Conservation (phyloP, 1,140 invertebrate genomes). For the Papilio polyxenes region DNA sequence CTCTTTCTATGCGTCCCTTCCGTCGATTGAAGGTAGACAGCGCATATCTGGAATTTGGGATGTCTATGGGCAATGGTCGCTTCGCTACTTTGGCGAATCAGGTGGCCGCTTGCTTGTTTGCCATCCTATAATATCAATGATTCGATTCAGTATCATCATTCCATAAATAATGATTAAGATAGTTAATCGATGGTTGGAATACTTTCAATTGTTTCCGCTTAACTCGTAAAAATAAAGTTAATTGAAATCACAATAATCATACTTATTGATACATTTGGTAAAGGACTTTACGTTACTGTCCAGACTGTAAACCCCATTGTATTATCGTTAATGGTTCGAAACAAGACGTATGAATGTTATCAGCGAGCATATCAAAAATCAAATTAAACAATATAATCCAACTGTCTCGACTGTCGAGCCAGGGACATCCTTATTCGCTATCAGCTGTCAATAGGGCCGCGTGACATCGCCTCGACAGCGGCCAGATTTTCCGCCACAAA, state of each 20-base stretch:
- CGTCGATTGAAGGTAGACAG: too few relatives aligned
- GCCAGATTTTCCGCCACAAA: conserved; percentile 70
- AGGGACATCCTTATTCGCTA: conserved; percentile 32
- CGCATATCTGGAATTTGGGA: too few relatives aligned
- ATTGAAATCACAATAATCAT: not conserved
- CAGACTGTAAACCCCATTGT: not conserved
- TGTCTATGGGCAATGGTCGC: too few relatives aligned
- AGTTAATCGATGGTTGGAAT: not conserved
- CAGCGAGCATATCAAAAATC: not conserved
- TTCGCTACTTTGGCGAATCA: too few relatives aligned
- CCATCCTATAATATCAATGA: too few relatives aligned
- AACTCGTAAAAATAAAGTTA: not conserved
- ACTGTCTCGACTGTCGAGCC: not conserved
- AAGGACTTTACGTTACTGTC: not conserved
- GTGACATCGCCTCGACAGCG: conserved; percentile 57
- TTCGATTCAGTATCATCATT: not conserved
- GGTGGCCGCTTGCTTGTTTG: too few relatives aligned
- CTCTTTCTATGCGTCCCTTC: too few relatives aligned
- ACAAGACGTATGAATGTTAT: not conserved
- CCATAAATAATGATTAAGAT: conserved; percentile 6
- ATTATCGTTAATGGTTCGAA: not conserved
- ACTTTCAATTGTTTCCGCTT: not conserved
- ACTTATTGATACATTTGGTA: not conserved
- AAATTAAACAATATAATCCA: conserved; percentile 8
- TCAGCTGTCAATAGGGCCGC: conserved; percentile 30